Evolutionary conservation across 2,888 invertebrate species (phyloP).

Genomic region (Hypomecis punctinalis): DNA sequence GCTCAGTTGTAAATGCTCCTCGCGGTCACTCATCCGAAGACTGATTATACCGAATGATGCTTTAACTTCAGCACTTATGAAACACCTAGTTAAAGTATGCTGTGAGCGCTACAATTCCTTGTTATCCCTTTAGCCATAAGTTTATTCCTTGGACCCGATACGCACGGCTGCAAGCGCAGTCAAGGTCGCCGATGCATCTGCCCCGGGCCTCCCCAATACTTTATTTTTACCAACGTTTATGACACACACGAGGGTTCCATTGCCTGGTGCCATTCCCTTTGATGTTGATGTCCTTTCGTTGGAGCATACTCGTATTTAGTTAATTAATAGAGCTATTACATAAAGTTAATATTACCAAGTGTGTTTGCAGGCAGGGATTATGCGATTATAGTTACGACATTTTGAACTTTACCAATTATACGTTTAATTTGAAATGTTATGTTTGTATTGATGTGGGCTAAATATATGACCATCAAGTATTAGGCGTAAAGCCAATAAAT

Average conservation of each 20-base stretch:
- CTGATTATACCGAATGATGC: too few relatives aligned
- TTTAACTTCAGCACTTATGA: too few relatives aligned
- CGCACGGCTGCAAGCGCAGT: conserved; percentile 41
- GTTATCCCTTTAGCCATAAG: conserved; percentile 14
- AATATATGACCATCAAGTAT: too few relatives aligned
- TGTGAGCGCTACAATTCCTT: too few relatives aligned
- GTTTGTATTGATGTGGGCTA: too few relatives aligned
- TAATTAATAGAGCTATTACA: conserved; percentile 22
- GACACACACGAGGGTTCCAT: conserved; percentile 43
- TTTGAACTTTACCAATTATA: too few relatives aligned
- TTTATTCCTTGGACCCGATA: conserved; percentile 28
- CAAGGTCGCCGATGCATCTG: conserved; percentile 62
- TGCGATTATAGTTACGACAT: neutral
- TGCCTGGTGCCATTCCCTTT: conserved; percentile 36
- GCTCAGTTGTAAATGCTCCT: too few relatives aligned
- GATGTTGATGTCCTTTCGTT: conserved; percentile 33
- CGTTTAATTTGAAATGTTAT: too few relatives aligned
- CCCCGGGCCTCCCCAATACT: conserved; percentile 53
- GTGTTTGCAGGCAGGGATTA: conserved; percentile 5
- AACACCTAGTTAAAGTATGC: too few relatives aligned
- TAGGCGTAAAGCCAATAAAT: too few relatives aligned
- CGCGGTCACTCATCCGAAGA: too few relatives aligned
- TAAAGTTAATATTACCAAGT: neutral
- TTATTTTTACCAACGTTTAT: conserved; percentile 57
- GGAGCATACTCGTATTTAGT: conserved; percentile 15